Base-by-base conservation (phyloP, 1,140 invertebrate genomes). In the Wasmannia auropunctata region DNA sequence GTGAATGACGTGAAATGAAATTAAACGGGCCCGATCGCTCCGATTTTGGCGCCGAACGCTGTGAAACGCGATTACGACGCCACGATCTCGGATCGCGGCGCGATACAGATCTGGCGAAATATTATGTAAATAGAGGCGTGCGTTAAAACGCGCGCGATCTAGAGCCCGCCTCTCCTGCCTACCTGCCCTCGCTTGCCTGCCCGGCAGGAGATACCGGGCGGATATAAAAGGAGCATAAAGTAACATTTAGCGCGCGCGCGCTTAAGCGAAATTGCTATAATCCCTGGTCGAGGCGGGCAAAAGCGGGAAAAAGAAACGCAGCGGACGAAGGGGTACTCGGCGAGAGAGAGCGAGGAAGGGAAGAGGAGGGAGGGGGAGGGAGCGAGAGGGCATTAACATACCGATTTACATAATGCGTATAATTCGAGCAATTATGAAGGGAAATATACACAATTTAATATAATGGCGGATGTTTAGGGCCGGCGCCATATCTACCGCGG, bases 401-500 rank as follows among this genome's bases (percentile, higher is more conserved):
- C 75, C 91, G 91, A 95, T 95, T 95, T 95, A 93, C 94, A 95
- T 95, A 95, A 95, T 95, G 94, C 93, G 92, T 94, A 95, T 95
- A 95, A 95, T 95, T 95, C 95, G 93, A 95, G 94, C 94, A 95
- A 95, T 95, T 95, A 95, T 95, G 92, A 93, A 93, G 93, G 93
- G 93, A 94, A 94, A 95, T 95, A 95, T 95, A 95, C 94, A 95
- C 94, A 94, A 95, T 95, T 95, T 95, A 93, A 94, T 94, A 94
- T 95, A 95, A 95, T 95, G 92, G 94, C 88, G 91, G 92, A 94
- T 93, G 93, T 92, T 94, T 94, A 94, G 91, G 87, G 80, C 87
- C 76, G 77, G 86, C 74, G 87, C 88, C 91, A 89, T 94, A 94
- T 95, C 92, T 92, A 85, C 87, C 74, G 77, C 58, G 54, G 84